phyloP scores from a whole-genome alignment of 2,888 invertebrate genomes.

The Drosophila mulleri region DNA sequence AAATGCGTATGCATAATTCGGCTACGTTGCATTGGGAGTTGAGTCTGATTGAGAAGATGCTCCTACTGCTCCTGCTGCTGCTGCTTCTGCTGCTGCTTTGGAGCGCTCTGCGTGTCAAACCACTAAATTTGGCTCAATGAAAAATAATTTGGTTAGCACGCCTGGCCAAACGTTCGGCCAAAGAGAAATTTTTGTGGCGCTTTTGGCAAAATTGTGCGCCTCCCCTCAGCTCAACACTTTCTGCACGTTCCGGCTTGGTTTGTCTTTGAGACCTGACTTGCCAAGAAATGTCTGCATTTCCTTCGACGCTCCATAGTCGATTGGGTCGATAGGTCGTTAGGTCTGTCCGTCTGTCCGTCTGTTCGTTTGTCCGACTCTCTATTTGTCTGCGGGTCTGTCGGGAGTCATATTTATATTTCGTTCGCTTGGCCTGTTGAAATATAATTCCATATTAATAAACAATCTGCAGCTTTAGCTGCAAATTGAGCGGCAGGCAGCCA shows the following conservation, averaged over 20 bases:
- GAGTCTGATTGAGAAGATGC: conserved; percentile 30
- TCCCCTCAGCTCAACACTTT: conserved; percentile 38
- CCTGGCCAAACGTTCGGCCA: conserved; percentile 33
- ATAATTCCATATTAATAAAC: conserved; percentile 73
- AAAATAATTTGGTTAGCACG: conserved; percentile 70
- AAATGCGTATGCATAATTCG: conserved; percentile 46
- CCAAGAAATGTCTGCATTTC: conserved; percentile 48
- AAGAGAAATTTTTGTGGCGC: conserved; percentile 31
- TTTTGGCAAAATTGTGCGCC: conserved; percentile 23
- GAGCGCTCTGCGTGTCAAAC: conserved; percentile 36
- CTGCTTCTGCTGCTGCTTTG: conserved; percentile 8
- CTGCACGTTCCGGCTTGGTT: conserved; percentile 45
- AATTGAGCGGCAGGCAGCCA: conserved; percentile 40
- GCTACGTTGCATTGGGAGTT: conserved; percentile 23
- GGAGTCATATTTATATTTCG: conserved; percentile 47
- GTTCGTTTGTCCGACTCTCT: neutral
- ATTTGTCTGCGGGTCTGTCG: neutral
- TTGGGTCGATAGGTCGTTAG: conserved; percentile 3
- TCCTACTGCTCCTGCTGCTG: conserved; percentile 1
- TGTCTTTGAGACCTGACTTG: conserved; percentile 46
- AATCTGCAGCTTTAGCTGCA: conserved; percentile 52
- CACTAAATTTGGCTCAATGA: conserved; percentile 58
- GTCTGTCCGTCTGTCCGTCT: neutral
- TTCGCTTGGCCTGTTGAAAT: conserved; percentile 43
- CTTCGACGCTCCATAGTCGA: neutral